These are phyloP conservation scores for Ladona fulva DNA, from an alignment of 1,140 invertebrate genomes.

Conservation along the genomic window DNA sequence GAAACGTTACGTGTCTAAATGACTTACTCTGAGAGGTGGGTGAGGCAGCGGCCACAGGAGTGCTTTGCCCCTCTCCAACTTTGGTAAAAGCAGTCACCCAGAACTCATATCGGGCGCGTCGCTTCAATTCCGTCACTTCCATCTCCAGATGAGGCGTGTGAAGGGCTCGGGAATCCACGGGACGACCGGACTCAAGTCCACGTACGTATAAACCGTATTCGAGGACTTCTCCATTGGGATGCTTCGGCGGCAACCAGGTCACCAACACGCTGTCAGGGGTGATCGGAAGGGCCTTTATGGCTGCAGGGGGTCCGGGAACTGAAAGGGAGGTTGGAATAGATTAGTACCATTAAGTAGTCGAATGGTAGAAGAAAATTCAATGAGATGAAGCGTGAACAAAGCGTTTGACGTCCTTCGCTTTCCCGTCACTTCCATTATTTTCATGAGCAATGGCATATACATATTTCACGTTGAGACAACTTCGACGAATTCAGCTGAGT, in stretches of 20 bases:
- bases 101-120: constrained; percentile 49
- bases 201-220: constrained; percentile 66
- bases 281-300: constrained; percentile 60
- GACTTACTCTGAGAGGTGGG: constrained; percentile 35
- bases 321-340: constrained; percentile 12
- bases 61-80: constrained; percentile 47
- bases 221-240: constrained; percentile 61
- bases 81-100: constrained; percentile 54
- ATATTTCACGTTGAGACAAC: too few species aligned
- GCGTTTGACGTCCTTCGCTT: too few species aligned
- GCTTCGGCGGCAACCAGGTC: constrained; percentile 63
- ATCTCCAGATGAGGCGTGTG: constrained; percentile 41
- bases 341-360: neutral
- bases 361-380: too few species aligned
- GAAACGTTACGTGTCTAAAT: too few species aligned
- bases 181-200: constrained; percentile 43
- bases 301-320: constrained; percentile 61
- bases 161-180: constrained; percentile 33
- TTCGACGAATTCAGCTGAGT: too few species aligned
- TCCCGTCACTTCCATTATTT: too few species aligned
- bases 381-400: too few species aligned
- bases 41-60: constrained; percentile 42
- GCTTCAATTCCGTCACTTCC: constrained; percentile 45
- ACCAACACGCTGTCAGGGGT: constrained; percentile 61
- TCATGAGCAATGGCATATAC: too few species aligned